Percentiles rank a stretch among this genome's conserved stretches.
These are phyloP conservation scores for Noctua fimbriata DNA, from an alignment of 2,888 invertebrate species.

Conservation along the genomic window DNA sequence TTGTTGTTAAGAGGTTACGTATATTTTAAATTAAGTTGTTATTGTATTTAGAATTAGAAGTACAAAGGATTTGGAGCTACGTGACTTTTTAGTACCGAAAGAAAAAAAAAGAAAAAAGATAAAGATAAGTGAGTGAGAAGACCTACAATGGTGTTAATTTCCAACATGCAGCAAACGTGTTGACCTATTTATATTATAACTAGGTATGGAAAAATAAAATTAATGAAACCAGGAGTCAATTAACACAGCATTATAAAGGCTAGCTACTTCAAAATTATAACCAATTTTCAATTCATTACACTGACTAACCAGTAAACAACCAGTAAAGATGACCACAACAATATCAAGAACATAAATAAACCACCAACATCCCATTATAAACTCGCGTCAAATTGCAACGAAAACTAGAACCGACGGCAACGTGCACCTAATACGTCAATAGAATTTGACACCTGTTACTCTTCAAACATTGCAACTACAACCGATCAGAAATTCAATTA, in stretches of 20 bases:
- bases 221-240: not conserved
- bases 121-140: not conserved
- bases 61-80: not conserved
- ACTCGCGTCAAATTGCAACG: conserved; percentile 27
- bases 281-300: not conserved
- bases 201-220: too few relatives aligned
- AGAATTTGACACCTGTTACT: conserved; percentile 82
- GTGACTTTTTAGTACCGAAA: not conserved
- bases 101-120: not conserved
- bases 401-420: conserved; percentile 14
- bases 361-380: not conserved
- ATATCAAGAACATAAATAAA: conserved; percentile 14
- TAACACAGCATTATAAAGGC: too few relatives aligned
- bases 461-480: conserved; percentile 72
- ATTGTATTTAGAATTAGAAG: not conserved
- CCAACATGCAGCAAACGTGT: not conserved
- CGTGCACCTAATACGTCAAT: conserved; percentile 50
- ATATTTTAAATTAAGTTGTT: not conserved
- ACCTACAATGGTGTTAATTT: not conserved
- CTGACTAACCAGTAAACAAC: not conserved
- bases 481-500: conserved; percentile 87
- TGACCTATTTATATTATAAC: not conserved
- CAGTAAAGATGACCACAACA: not conserved
- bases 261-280: not conserved
- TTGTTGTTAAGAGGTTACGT: not conserved